These are phyloP conservation scores for Lycaena phlaeas DNA, from an alignment of 2,888 invertebrate genomes.

Conservation along the genomic window DNA sequence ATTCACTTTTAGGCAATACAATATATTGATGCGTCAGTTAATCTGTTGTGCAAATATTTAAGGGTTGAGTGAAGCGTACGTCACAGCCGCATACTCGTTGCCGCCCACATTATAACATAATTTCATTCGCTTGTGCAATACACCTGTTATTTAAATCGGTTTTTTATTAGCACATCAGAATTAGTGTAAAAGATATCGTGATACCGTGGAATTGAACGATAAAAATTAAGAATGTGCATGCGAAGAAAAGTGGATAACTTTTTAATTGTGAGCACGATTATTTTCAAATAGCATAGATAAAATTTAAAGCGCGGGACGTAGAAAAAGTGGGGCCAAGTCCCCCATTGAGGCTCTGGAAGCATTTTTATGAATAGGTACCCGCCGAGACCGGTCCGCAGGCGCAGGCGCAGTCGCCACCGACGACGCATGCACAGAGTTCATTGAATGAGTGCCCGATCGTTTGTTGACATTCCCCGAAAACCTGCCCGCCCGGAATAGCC, in stretches of 20 bases:
- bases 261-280: neutral
- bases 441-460: constrained; percentile 65
- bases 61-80: constrained; percentile 28
- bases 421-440: constrained; percentile 59
- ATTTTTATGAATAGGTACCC: constrained; percentile 61
- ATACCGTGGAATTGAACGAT: constrained; percentile 32
- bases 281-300: neutral
- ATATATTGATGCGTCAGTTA: constrained; percentile 19
- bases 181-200: constrained; percentile 11
- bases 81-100: constrained; percentile 26
- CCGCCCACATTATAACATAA: constrained; percentile 27
- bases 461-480: constrained; percentile 73
- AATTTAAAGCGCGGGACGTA: constrained; percentile 15
- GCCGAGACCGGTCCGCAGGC: constrained; percentile 57
- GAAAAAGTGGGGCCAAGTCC: too few relatives aligned
- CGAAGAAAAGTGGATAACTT: constrained; percentile 28
- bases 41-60: constrained; percentile 34
- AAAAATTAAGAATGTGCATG: constrained; percentile 22
- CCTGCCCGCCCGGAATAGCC: constrained; percentile 68
- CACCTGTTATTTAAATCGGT: constrained; percentile 36
- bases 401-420: constrained; percentile 57
- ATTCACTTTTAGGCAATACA: constrained; percentile 23
- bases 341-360: constrained; percentile 60
- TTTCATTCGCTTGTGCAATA: constrained; percentile 53
- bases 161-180: constrained; percentile 17